A percentile compares a stretch with the other conserved stretches of the same genome.
Conservation (phyloP, 1,140 invertebrate species). For the Dryas iulia region DNA sequence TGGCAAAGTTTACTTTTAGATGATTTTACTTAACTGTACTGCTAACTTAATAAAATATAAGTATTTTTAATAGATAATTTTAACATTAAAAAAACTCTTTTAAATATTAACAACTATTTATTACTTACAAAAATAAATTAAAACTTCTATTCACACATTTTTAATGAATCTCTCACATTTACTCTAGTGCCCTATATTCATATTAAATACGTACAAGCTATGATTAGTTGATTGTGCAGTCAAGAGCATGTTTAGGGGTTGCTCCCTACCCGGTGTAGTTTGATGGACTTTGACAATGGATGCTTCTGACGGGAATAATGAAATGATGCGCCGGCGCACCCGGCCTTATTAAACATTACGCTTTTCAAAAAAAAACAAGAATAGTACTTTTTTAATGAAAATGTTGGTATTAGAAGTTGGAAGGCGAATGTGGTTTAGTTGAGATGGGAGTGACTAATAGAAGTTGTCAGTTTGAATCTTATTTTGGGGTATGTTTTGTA, state of each 20-base stretch:
- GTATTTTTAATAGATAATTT: neutral
- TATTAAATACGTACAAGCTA: conserved; percentile 11
- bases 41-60: too few species aligned
- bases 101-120: neutral
- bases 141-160: too few species aligned
- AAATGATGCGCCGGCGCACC: conserved; percentile 11
- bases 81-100: neutral
- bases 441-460: neutral
- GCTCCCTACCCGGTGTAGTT: conserved; percentile 21
- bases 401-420: too few species aligned
- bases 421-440: neutral
- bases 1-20: too few species aligned
- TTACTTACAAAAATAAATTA: too few species aligned
- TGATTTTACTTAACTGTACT: too few species aligned
- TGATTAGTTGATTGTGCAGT: conserved; percentile 30
- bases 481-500: too few species aligned
- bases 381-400: neutral
- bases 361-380: too few species aligned
- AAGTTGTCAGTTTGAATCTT: neutral
- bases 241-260: conserved; percentile 19
- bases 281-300: conserved; percentile 44
- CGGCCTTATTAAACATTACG: neutral
- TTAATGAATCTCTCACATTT: too few species aligned
- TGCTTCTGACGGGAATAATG: conserved; percentile 37
- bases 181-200: neutral